phyloP scores from a whole-genome alignment of 2,113 vertebrate species.

The Hemibagrus wyckioides region DNA sequence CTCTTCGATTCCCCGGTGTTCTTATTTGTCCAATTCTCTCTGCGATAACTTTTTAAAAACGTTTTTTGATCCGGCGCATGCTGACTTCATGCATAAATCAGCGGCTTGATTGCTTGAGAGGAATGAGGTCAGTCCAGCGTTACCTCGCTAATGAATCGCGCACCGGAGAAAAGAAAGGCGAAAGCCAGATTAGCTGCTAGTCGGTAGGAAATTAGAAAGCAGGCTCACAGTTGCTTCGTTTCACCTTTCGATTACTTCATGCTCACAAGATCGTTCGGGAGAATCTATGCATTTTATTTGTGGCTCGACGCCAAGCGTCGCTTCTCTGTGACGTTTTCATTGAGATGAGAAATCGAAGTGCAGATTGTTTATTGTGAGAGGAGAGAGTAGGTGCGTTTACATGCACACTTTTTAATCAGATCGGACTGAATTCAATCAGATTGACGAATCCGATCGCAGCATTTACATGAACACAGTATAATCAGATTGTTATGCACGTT shows the following conservation, averaged over 20 bases:
- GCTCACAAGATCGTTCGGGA: slow-evolving; percentile 1
- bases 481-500: too few relatives aligned
- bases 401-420: too few relatives aligned
- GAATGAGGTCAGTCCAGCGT: slow-evolving; percentile 32
- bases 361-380: slow-evolving; percentile 38
- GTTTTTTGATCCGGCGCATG: slow-evolving; percentile 48
- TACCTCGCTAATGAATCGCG: slow-evolving; percentile 51
- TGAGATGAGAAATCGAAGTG: slow-evolving; percentile 39
- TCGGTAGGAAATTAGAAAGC: slow-evolving; percentile 27
- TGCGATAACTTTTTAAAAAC: slow-evolving; percentile 55
- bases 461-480: too few relatives aligned
- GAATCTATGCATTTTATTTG: slow-evolving; percentile 46
- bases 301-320: slow-evolving; percentile 6
- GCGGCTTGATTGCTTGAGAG: slow-evolving; percentile 51
- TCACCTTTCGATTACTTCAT: neutral
- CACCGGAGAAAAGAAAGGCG: slow-evolving; percentile 42
- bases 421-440: too few relatives aligned
- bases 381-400: too few relatives aligned
- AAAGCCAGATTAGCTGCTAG: slow-evolving; percentile 47
- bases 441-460: too few relatives aligned
- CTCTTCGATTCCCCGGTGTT: neutral
- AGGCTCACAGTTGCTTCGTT: slow-evolving; percentile 28
- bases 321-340: slow-evolving; percentile 17
- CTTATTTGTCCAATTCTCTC: slow-evolving; percentile 57
- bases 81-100: slow-evolving; percentile 56